Base-by-base conservation (phyloP, 2,113 vertebrate genomes). In the Bos indicus region DNA sequence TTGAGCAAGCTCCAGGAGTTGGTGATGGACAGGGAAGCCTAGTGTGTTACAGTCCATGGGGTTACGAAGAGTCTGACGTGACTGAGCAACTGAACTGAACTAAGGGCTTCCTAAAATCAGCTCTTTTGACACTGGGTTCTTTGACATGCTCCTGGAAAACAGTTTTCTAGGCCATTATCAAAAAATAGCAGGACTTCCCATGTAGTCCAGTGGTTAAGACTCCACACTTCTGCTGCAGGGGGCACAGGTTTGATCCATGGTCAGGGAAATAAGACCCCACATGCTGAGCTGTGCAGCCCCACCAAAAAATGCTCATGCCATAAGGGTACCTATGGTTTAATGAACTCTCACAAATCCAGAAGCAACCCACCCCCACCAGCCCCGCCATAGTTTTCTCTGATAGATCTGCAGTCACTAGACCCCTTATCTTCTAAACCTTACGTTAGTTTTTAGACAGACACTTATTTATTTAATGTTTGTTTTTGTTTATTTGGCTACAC, bases 311-410 rank as follows among this genome's bases (percentile, higher is more conserved):
- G 21, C 43, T 10, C 43, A 82, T 19, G 57, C 71, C 60, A 4
- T 71, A 17, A n/a, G 33, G 80, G 26, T n/a, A 36, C 52, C 21
- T 84, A 14, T 15, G 74, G 43, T 56, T 89, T 77, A 88, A 25
- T 62, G 62, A 36, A 21, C 48, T 67, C 71, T 82, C 74, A 92
- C 84, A 71, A 19, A 52, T 52, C 15, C 56, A 40, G 82, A 91
- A 64, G 36, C 36, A 83, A 14, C 26, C 23, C 11, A 0, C 12
- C 1, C 16, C 1, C 4, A 23, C 23, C 36, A 12, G n/a, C 71
- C 71, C 19, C 4, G 2, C 57, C 19, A 14, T 10, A 17, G 26
- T 25, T 7, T 36, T 33, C n/a, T 54, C 52, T 23, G 19, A 26
- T 33, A 30, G 13, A 28, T 95, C 56, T 54, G 8, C 12, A 77